phyloP scores from a whole-genome alignment of 1,140 invertebrate genomes.

The Diorhabda elongata region DNA sequence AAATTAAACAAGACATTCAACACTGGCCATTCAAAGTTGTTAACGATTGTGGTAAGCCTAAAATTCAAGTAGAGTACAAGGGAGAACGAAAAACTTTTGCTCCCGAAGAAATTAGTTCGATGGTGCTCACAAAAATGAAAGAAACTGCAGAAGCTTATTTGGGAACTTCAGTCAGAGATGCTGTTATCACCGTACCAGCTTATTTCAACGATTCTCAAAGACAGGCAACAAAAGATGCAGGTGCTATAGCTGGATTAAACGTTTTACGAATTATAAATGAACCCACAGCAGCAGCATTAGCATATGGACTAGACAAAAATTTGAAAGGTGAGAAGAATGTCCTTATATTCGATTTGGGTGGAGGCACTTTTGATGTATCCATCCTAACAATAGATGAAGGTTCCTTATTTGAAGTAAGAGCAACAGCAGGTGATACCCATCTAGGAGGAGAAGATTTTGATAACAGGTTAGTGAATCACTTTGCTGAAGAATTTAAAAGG shows the following conservation, averaged over 20 bases:
- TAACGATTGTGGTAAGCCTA: conserved; percentile 51
- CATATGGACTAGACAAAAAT: conserved; percentile 67
- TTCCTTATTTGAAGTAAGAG: conserved; percentile 63
- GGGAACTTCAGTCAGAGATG: conserved; percentile 51
- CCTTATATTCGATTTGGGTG: conserved; percentile 54
- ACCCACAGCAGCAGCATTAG: conserved; percentile 73
- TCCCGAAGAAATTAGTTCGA: conserved; percentile 70
- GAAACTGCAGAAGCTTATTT: conserved; percentile 56
- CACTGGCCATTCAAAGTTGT: conserved; percentile 52
- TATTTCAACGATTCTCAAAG: conserved; percentile 68
- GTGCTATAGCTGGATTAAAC: conserved; percentile 61
- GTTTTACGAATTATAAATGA: conserved; percentile 72
- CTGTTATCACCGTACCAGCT: conserved; percentile 56
- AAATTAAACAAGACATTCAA: conserved; percentile 52
- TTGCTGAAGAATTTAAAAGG: conserved; percentile 51
- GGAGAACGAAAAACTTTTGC: conserved; percentile 68
- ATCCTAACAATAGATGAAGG: conserved; percentile 69
- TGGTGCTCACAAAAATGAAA: conserved; percentile 61
- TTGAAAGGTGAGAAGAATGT: conserved; percentile 53
- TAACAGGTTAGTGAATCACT: conserved; percentile 68
- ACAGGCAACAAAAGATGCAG: conserved; percentile 64
- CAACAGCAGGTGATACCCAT: conserved; percentile 59
- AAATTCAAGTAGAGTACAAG: conserved; percentile 70
- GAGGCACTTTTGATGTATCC: conserved; percentile 64
- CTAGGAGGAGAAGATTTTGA: conserved; percentile 75